Evolutionary conservation across 2,797 vertebrate genomes (phyloP).

Genomic region (Steatocranus sp.): DNA sequence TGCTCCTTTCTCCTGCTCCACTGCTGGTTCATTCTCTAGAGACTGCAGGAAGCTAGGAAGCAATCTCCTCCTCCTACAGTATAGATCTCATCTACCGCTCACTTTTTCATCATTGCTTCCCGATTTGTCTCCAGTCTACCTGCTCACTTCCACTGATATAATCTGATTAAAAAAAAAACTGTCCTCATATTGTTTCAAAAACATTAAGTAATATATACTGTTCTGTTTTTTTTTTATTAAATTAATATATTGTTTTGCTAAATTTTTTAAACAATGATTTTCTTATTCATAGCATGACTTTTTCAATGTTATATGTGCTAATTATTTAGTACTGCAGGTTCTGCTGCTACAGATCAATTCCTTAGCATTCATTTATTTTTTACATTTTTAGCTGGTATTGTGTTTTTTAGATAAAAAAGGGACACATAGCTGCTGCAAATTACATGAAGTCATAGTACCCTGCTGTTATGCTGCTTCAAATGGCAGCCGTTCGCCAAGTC

Average conservation of each 20-base stretch:
- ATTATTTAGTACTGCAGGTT: background rate
- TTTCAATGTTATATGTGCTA: background rate
- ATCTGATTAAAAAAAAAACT: background rate
- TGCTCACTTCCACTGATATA: background rate
- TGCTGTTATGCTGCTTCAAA: background rate
- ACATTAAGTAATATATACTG: background rate
- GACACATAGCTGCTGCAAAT: background rate
- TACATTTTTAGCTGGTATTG: background rate
- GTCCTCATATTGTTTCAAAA: background rate
- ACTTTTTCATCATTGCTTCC: background rate
- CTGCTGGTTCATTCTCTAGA: constrained; percentile 14
- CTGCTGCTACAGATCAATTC: background rate
- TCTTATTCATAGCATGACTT: background rate
- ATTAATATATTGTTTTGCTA: background rate
- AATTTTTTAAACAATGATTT: background rate
- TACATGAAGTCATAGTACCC: background rate
- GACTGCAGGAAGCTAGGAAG: constrained; percentile 2
- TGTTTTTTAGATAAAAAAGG: background rate
- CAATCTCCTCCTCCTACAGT: background rate
- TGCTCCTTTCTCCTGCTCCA: constrained; percentile 3
- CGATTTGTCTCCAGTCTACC: background rate
- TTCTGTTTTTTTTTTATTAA: background rate
- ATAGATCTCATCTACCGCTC: background rate
- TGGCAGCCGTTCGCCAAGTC: background rate
- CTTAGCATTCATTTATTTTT: background rate